phyloP scores from a whole-genome alignment of 1,140 invertebrate species.

The Leptonema lineaticorne region DNA sequence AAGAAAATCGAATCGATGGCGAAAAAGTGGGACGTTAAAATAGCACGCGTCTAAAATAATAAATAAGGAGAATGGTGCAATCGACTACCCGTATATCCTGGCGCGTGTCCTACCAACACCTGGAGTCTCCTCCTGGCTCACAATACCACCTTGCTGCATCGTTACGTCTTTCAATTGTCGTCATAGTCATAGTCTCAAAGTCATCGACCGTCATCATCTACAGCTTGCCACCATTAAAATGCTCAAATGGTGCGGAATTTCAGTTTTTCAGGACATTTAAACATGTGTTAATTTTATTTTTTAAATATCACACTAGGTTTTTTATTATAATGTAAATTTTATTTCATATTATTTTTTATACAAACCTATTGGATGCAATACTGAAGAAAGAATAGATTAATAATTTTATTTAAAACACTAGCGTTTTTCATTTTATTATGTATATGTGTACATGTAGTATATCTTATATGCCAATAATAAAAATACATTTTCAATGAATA shows the following conservation, averaged over 20 bases:
- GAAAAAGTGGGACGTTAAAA: background rate
- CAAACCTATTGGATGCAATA: too few species aligned
- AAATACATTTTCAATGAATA: too few species aligned
- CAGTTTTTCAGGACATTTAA: background rate
- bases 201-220: conserved; percentile 17
- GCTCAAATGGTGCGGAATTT: background rate
- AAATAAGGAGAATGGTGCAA: conserved; percentile 20
- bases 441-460: too few species aligned
- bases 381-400: too few species aligned
- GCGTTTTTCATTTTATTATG: too few species aligned
- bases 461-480: too few species aligned
- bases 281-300: background rate
- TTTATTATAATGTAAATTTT: too few species aligned
- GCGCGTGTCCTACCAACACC: conserved; percentile 26
- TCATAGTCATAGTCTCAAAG: too few species aligned
- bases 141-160: conserved; percentile 21
- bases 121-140: background rate
- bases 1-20: background rate
- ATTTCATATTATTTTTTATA: too few species aligned
- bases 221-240: conserved; percentile 9
- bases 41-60: background rate
- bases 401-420: too few species aligned
- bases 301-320: too few species aligned
- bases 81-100: conserved; percentile 30
- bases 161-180: conserved; percentile 13